These are phyloP conservation scores for Lydus trimaculatus DNA, from an alignment of 2,888 invertebrate species.

Conservation along the genomic window DNA sequence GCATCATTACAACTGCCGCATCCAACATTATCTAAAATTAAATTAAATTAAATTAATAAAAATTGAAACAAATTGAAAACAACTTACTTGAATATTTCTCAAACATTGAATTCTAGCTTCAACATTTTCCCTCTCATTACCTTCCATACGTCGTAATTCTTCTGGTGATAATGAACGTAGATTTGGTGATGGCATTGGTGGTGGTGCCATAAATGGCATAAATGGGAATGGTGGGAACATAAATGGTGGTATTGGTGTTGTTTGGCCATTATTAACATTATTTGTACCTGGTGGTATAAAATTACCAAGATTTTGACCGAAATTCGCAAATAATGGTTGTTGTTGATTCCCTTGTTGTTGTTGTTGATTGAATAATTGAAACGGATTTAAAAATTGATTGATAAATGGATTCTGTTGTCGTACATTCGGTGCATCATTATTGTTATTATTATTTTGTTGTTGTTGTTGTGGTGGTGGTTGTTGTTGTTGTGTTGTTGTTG, in stretches of 20 bases:
- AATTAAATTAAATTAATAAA: not conserved
- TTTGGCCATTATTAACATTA: slow-evolving; percentile 10
- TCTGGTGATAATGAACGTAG: slow-evolving; percentile 80
- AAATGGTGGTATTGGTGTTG: slow-evolving; percentile 62
- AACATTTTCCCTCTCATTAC: slow-evolving; percentile 83
- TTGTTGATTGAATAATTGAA: slow-evolving; percentile 47
- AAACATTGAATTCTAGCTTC: slow-evolving; percentile 89
- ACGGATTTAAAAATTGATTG: slow-evolving; percentile 51
- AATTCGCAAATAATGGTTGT: slow-evolving; percentile 22
- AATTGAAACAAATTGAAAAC: not conserved
- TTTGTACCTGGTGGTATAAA: slow-evolving; percentile 18
- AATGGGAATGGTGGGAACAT: slow-evolving; percentile 64
- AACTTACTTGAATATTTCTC: slow-evolving; percentile 67
- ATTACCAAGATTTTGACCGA: not conserved
- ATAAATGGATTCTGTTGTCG: slow-evolving; percentile 49
- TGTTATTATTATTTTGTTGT: slow-evolving; percentile 29
- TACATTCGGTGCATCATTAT: slow-evolving; percentile 36
- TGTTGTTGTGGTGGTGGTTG: slow-evolving; percentile 32
- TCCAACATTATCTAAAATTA: slow-evolving; percentile 78
- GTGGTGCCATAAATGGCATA: slow-evolving; percentile 68
- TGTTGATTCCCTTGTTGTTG: slow-evolving; percentile 50
- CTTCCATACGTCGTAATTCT: slow-evolving; percentile 89
- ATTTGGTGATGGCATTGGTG: slow-evolving; percentile 80
- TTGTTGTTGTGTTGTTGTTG: slow-evolving; percentile 42
- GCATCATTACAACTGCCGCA: slow-evolving; percentile 92